phyloP scores from a whole-genome alignment of 2,113 vertebrate species.

The Brachyhypopomus gauderio region DNA sequence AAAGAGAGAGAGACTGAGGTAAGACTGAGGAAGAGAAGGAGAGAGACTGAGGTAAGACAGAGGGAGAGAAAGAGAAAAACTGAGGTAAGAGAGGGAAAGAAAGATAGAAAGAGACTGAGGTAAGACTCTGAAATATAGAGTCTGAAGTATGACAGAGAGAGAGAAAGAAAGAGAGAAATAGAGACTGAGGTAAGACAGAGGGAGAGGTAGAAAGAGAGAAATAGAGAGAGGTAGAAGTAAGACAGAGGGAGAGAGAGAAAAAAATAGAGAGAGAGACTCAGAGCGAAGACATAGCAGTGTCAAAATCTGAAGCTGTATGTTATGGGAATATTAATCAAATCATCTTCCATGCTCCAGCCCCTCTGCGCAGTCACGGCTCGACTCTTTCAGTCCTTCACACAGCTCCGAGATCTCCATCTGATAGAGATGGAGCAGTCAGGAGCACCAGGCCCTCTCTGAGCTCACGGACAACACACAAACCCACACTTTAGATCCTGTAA shows the following conservation, averaged over 20 bases:
- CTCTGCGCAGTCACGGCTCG: constrained; percentile 2
- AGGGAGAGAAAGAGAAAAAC: not conserved
- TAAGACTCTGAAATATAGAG: too few relatives aligned
- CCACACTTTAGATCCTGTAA: not conserved
- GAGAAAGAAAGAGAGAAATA: not conserved
- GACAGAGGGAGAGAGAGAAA: not conserved
- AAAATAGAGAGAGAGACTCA: not conserved
- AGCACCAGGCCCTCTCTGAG: not conserved
- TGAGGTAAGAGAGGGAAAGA: not conserved
- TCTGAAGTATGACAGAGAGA: not conserved
- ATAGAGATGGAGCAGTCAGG: not conserved
- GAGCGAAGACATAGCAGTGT: not conserved
- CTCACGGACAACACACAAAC: constrained; percentile 2
- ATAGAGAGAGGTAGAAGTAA: not conserved
- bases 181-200: not conserved
- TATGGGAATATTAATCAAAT: constrained; percentile 36
- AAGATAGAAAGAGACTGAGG: not conserved
- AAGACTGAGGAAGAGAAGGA: not conserved
- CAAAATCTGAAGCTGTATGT: not conserved
- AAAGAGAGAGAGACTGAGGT: not conserved
- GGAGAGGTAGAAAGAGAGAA: not conserved
- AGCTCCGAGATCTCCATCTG: not conserved
- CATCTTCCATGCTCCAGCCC: constrained; percentile 2
- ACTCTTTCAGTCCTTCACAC: constrained; percentile 25
- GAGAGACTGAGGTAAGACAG: not conserved